Evolutionary conservation across 2,888 invertebrate species (phyloP), one percentile per base, ranked within the genome.

Genomic region (Leptopilina drosophilae): DNA sequence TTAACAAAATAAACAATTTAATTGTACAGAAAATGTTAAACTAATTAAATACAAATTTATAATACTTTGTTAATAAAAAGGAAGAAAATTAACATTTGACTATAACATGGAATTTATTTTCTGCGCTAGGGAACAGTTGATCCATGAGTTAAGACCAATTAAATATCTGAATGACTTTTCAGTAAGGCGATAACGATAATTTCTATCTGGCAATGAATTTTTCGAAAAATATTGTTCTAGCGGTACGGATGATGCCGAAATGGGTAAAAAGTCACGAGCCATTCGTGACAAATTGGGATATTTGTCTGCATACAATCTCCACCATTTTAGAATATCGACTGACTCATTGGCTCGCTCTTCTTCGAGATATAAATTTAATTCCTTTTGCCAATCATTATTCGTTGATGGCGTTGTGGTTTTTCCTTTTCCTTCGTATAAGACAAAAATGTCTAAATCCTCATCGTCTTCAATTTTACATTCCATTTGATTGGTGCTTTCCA

Each of bases 101-200:
- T 49, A 49, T 49, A 49, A 11, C 12, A 3, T 49, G 11, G 49
- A 49, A 11, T 49, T 49, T 49, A 64, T 64, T 64, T 20, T 64
- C 11, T 11, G 1, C 4, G 9, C 15, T 12, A 64, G 26, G 12
- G 64, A 64, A 26, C 64, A 26, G 3, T 26, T 12, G 12, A 64
- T 20, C 76, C 76, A 76, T 3, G 64, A 76, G 20, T 76, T 76
- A 12, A 76, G 11, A 7, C 62, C 42, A 12, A 76, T 64, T 46
- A 49, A 64, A 64, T 11, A 76, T 40, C 76, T 20, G 4, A 64
- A 26, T 20, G 64, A 42, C 9, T 64, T 26, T 12, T 77, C 26
- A 11, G 15, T 77, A 14, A 77, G 33, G 7, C 6, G 64, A 15
- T 77, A 40, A 11, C 64, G 11, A 49, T 64, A 64, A 8, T 77